Evolutionary conservation across 2,797 vertebrate genomes (phyloP).

Genomic region (Sciurus vulgaris): DNA sequence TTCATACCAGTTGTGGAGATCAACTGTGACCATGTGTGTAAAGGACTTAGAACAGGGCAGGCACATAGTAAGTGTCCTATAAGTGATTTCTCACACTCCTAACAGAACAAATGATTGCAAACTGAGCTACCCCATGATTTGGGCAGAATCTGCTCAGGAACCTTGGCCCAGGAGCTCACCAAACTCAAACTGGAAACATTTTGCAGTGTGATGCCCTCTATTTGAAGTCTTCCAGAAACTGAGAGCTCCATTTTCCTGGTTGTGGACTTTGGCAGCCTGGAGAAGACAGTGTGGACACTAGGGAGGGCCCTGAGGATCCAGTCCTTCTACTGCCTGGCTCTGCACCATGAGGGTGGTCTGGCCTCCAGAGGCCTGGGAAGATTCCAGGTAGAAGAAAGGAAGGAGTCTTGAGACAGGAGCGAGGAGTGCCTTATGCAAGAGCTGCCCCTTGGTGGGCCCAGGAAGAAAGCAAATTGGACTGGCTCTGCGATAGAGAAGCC

Average conservation of each 20-base stretch:
- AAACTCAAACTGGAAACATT: not conserved
- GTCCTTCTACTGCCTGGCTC: not conserved
- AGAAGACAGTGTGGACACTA: accelerated
- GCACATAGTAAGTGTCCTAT: not conserved
- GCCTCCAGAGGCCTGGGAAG: not conserved
- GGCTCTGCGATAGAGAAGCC: not conserved
- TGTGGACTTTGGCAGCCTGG: not conserved
- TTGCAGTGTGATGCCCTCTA: not conserved
- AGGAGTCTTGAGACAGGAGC: not conserved
- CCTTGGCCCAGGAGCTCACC: not conserved
- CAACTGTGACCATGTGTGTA: accelerated
- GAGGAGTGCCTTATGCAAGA: accelerated
- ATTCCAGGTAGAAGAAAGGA: not conserved
- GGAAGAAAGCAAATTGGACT: not conserved
- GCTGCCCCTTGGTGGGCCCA: not conserved
- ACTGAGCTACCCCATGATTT: not conserved
- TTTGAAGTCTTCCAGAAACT: not conserved
- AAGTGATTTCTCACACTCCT: not conserved
- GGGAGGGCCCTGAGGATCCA: accelerated
- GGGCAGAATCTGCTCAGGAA: not conserved
- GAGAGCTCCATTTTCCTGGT: not conserved
- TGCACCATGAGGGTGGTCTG: accelerated
- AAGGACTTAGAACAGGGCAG: not conserved
- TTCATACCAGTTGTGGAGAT: not conserved
- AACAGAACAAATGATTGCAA: not conserved